Percentiles rank a stretch among this genome's conserved stretches.
Evolutionary conservation across 2,113 vertebrate species (phyloP).

Genomic region (Burhinus oedicnemus): DNA sequence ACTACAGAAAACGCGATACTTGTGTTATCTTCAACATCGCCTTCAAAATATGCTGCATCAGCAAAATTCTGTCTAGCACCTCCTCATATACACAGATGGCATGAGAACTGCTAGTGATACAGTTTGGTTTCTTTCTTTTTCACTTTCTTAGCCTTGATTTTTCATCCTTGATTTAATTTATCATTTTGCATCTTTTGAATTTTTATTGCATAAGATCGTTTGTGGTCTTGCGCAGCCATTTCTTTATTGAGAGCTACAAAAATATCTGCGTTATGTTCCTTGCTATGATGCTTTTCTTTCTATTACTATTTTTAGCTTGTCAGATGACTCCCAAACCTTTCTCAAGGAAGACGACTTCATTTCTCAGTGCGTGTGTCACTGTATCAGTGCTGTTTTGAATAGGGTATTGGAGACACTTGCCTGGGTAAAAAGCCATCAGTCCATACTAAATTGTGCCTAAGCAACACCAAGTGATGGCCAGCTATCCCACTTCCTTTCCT

Average conservation of each 20-base stretch:
- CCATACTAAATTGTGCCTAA: neutral
- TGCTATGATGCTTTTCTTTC: neutral
- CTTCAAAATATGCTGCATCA: neutral
- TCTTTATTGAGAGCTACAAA: neutral
- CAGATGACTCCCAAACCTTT: neutral
- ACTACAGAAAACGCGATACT: neutral
- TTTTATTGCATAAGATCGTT: neutral
- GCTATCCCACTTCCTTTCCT: neutral
- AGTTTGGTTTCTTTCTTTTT: neutral
- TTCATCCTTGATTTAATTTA: neutral
- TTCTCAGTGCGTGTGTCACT: neutral
- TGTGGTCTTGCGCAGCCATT: neutral
- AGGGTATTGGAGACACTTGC: neutral
- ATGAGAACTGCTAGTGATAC: neutral
- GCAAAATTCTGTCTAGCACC: slow-evolving; percentile 44
- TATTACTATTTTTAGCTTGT: neutral
- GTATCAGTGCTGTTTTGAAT: neutral
- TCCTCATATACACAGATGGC: slow-evolving; percentile 25
- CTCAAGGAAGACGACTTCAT: neutral
- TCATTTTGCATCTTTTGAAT: neutral
- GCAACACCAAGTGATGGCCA: neutral
- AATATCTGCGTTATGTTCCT: neutral
- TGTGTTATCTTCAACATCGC: neutral
- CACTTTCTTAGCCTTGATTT: slow-evolving; percentile 7
- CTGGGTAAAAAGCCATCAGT: neutral